These are phyloP conservation scores for Rhodinocichla rosea DNA, from an alignment of 2,113 vertebrate genomes.

Conservation along the genomic window DNA sequence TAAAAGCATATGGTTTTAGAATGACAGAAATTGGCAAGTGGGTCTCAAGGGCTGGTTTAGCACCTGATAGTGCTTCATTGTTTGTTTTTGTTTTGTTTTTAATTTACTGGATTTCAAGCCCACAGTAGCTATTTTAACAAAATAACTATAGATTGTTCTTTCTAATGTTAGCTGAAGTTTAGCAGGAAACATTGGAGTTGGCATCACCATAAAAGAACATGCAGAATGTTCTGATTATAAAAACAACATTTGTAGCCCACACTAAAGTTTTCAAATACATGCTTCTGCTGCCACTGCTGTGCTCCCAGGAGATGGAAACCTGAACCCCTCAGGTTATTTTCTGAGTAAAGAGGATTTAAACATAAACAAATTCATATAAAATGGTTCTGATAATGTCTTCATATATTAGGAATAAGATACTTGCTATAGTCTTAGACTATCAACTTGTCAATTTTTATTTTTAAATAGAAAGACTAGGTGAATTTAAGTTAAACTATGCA, in stretches of 20 bases:
- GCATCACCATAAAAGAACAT: not conserved
- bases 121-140: slow-evolving; percentile 3
- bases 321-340: slow-evolving; percentile 9
- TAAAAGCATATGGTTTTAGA: not conserved
- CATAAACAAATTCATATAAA: not conserved
- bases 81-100: slow-evolving; percentile 13
- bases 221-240: not conserved
- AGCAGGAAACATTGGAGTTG: not conserved
- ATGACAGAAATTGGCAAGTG: not conserved
- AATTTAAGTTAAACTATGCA: not conserved
- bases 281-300: not conserved
- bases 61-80: slow-evolving; percentile 9
- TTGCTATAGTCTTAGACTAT: not conserved
- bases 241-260: not conserved
- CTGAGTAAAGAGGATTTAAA: slow-evolving; percentile 22
- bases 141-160: not conserved
- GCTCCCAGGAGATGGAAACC: not conserved
- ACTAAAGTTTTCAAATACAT: not conserved
- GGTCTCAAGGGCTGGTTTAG: slow-evolving; percentile 6
- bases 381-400: slow-evolving; percentile 7
- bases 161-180: slow-evolving; percentile 10
- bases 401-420: not conserved
- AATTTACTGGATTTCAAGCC: slow-evolving; percentile 7
- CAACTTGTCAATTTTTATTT: slow-evolving; percentile 41
- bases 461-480: slow-evolving; percentile 7